Evolutionary conservation across 2,797 vertebrate species (phyloP), one percentile per base, ranked within the genome.

Genomic region (Sternotherus odoratus): DNA sequence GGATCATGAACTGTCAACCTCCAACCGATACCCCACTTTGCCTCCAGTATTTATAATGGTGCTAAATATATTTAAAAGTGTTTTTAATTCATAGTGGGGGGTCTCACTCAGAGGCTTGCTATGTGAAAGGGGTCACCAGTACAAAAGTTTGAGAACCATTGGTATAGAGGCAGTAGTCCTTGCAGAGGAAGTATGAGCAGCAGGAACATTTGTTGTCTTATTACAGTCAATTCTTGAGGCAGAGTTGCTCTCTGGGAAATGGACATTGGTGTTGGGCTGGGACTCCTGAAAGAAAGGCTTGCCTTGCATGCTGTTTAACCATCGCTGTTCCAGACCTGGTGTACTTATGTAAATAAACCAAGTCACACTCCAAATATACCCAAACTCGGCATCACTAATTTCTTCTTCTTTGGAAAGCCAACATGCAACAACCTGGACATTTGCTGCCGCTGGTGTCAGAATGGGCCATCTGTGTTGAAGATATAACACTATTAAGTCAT

Each of bases 141-240:
- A 19, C 50, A 51, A 21, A 51, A 51, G 50, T 51, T 51, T 51
- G 50, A 51, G 19, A 51, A 51, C 17, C 50, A 51, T 17, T 51
- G 50, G 50, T 49, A 12, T 26, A 72, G 26, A 48, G 15, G 26
- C 43, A 48, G 39, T 48, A 85, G 46, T 5, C 1, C 0, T 1
- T 17, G 8, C 16, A 3, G 78, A 86, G 66, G 72, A 66, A 43
- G 17, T 21, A 9, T 0, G 0, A 69, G 33, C 6, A 23, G 60
- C n/a, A 39, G 43, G 77, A 56, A 53, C 6, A 5, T 2, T 2
- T 0, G 1, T 2, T 12, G 4, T 21, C 23, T 48, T 60, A 83
- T 79, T 39, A 69, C 50, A 39, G 21, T 7, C 33, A 0, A 0
- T 10, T 8, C 49, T 77, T 49, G 33, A n/a, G 16, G 24, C 28